Base-by-base conservation (phyloP, 2,888 invertebrate genomes). In the Antheraea assamensis region DNA sequence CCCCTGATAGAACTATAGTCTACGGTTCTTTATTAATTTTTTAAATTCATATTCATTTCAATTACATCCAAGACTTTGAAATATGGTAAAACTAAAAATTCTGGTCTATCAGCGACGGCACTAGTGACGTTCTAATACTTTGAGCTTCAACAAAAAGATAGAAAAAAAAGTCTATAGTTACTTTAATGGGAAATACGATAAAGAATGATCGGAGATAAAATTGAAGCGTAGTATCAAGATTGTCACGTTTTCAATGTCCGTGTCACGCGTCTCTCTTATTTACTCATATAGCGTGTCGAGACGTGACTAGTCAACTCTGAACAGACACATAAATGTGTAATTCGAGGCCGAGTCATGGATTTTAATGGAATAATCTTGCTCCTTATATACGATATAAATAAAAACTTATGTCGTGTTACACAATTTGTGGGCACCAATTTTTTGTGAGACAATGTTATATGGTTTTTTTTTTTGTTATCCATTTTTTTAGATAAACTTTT, bases 331-430 rank as follows among this genome's bases (percentile, higher is more conserved):
- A 66, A 61, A 61, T 13, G 27, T 66, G 21, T 19, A 31, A 19
- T 68, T 66, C 19, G 27, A 31, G 31, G 31, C 30, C 19, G 31
- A 66, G 68, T 68, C 68, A 68, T 68, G 35, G 68, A 35, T 68
- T 68, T 68, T 68, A 71, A 55, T 58, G 55, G 75, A 42, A 71
- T n/a, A 31, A 61, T 64, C 72, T 35, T 68, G 64, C 15, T n/a
- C 10, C 27, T 71, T 66, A n/a, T 64, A 17, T 15, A 21, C 15
- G 17, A 30, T 17, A 61, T 27, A 27, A 61, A 27, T 30, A 30
- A 64, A 64, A 64, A 64, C 27, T 3, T 27, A 64, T 64, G 3
- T 13, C 24, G 30, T 64, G 17, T 30, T 64, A 17, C 17, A 17
- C 17, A 64, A 64, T 17, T 64, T 64, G 17, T 64, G 19, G 27